phyloP scores from a whole-genome alignment of 2,797 vertebrate species.

The Glossophaga mutica region DNA sequence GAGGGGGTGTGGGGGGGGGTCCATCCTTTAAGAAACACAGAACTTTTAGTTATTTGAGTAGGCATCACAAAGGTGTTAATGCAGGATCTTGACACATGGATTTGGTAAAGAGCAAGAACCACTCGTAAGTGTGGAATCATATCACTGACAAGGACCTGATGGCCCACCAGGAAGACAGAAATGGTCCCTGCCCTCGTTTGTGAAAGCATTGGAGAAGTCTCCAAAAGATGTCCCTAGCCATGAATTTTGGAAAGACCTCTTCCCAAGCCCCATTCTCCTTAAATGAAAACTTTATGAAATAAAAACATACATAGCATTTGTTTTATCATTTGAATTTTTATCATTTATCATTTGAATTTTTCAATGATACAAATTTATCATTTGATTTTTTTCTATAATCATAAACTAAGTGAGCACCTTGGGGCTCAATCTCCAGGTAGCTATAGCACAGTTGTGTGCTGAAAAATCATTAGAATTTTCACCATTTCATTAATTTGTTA shows the following conservation, averaged over 20 bases:
- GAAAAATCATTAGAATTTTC: neutral
- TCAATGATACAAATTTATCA: no score
- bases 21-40: neutral
- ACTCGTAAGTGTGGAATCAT: neutral
- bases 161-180: neutral
- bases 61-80: neutral
- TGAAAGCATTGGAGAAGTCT: neutral
- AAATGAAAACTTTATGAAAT: neutral
- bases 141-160: neutral
- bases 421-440: neutral
- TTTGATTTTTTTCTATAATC: neutral
- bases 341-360: no score
- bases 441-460: neutral
- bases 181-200: neutral
- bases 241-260: neutral
- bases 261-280: neutral
- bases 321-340: no score
- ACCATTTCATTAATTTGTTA: neutral
- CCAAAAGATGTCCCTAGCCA: neutral
- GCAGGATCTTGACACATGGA: neutral
- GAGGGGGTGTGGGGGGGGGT: neutral
- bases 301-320: neutral
- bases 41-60: neutral
- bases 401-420: neutral
- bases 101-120: neutral